Conservation (phyloP, 2,113 vertebrate species). For the Ciconia boyciana region DNA sequence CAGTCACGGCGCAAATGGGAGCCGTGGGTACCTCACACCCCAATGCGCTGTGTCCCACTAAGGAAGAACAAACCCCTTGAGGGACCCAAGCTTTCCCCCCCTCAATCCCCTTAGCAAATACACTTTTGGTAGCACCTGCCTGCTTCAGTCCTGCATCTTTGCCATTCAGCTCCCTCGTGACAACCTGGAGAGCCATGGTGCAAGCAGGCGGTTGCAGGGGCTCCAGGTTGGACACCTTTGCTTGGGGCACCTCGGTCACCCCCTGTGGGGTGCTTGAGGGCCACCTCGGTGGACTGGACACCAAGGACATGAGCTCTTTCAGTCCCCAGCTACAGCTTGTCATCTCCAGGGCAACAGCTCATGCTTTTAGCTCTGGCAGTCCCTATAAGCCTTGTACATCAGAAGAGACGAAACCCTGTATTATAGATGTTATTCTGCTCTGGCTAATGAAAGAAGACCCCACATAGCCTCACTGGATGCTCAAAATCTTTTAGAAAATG, state of each 20-base stretch:
- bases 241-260: not conserved
- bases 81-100: not conserved
- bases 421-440: not conserved
- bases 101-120: not conserved
- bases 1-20: not conserved
- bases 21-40: rapidly evolving
- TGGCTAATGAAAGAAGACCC: not conserved
- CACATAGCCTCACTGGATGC: not conserved
- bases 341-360: not conserved
- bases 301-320: not conserved
- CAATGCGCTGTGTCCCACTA: not conserved
- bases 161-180: not conserved
- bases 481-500: not conserved
- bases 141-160: not conserved
- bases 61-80: not conserved
- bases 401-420: not conserved
- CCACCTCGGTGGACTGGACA: not conserved
- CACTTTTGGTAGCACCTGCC: not conserved
- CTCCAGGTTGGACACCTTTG: not conserved
- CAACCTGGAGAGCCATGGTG: not conserved
- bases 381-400: not conserved
- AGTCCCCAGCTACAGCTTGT: not conserved
- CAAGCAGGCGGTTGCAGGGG: not conserved
- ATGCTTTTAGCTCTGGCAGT: not conserved
- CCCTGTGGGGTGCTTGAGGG: not conserved